Conservation (phyloP, 2,888 invertebrate species). For the Pardosa pseudoannulata region DNA sequence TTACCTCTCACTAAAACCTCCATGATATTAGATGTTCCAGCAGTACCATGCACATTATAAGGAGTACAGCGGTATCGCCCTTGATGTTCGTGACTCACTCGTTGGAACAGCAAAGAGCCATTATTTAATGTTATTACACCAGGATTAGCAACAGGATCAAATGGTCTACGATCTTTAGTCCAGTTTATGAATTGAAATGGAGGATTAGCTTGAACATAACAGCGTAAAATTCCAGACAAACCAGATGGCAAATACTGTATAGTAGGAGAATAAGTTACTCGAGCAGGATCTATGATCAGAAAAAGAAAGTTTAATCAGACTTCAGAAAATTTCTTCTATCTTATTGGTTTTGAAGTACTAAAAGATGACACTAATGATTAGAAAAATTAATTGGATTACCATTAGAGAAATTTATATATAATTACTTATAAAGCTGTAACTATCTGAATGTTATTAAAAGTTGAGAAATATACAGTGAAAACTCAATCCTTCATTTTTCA, state of each 20-base stretch:
- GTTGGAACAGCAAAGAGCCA: conserved; percentile 92
- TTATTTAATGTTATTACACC: conserved; percentile 96
- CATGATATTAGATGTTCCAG: conserved; percentile 88
- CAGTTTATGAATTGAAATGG: conserved; percentile 96
- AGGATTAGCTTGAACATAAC: conserved; percentile 97
- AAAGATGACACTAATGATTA: too few relatives aligned
- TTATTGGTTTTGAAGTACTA: too few relatives aligned
- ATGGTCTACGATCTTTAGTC: conserved; percentile 95
- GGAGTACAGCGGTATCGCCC: conserved; percentile 97
- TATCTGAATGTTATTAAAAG: too few relatives aligned
- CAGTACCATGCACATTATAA: conserved; percentile 79
- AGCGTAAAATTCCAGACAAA: conserved; percentile 89
- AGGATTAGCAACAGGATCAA: conserved; percentile 94
- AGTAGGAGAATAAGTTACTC: conserved; percentile 96
- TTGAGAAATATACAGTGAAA: too few relatives aligned
- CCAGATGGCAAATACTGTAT: conserved; percentile 96
- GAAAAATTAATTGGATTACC: too few relatives aligned
- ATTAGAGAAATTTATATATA: too few relatives aligned
- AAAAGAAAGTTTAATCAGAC: neutral
- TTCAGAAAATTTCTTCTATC: too few relatives aligned
- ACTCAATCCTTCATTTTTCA: too few relatives aligned
- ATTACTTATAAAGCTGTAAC: too few relatives aligned
- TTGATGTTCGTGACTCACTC: conserved; percentile 80
- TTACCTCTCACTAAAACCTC: conserved; percentile 80
- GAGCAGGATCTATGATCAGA: conserved; percentile 88